Percentiles rank a stretch among this genome's conserved stretches.
Conservation (phyloP, 2,797 vertebrate species). For the Scomberomorus guttatus region DNA sequence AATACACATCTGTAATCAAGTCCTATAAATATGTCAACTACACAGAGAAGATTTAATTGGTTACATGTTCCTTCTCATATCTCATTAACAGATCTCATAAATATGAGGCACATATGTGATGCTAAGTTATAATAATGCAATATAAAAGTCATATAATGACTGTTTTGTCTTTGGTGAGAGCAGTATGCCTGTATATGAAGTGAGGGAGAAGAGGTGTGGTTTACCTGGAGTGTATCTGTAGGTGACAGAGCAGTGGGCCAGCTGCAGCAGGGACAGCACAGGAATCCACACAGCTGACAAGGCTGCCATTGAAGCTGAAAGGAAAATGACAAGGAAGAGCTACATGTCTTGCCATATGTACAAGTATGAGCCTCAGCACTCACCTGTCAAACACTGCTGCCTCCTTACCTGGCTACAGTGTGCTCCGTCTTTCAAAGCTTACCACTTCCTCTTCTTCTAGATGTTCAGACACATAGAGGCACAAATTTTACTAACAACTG, state of each 20-base stretch:
- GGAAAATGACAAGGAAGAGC: background rate
- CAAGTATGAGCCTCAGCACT: background rate
- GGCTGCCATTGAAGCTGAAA: conserved; percentile 53
- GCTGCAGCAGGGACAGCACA: conserved; percentile 62
- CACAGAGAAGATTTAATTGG: no score
- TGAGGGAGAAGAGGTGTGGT: conserved; percentile 17
- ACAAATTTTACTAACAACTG: background rate
- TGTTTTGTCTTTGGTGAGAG: background rate
- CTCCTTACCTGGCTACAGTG: background rate
- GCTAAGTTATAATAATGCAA: background rate
- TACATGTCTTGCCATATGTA: background rate
- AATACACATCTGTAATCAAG: no score
- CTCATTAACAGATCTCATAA: no score
- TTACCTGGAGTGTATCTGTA: conserved; percentile 71
- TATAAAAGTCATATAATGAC: background rate
- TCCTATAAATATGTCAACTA: no score
- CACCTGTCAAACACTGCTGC: conserved; percentile 28
- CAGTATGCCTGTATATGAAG: background rate
- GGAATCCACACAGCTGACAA: conserved; percentile 54
- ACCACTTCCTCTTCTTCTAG: background rate
- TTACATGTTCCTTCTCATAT: no score
- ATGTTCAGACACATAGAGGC: background rate
- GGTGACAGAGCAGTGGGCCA: conserved; percentile 55
- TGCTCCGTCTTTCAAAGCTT: background rate
- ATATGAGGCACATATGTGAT: background rate